These are phyloP conservation scores for Thunnus albacares DNA, from an alignment of 2,797 vertebrate genomes.

Conservation along the genomic window DNA sequence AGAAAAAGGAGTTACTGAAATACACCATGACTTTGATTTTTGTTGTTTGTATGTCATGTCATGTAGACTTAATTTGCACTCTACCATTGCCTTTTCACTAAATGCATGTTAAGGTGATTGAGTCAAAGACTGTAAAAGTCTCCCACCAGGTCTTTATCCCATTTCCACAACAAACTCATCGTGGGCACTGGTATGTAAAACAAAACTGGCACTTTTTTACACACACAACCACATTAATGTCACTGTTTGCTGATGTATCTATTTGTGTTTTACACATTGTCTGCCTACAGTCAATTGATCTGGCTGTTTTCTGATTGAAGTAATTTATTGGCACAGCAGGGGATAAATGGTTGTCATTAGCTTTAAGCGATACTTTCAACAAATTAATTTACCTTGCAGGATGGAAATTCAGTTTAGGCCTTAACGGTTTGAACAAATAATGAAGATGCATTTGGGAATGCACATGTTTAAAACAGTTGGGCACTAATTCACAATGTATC, in stretches of 20 bases:
- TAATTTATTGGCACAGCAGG: slow-evolving; percentile 56
- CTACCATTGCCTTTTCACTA: neutral
- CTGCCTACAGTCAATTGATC: slow-evolving; percentile 26
- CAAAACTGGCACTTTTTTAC: slow-evolving; percentile 2
- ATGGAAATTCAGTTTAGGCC: neutral
- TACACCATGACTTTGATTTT: neutral
- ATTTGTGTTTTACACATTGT: slow-evolving; percentile 44
- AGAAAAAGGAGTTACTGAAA: neutral
- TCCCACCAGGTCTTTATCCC: slow-evolving; percentile 12
- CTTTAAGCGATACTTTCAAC: slow-evolving; percentile 17
- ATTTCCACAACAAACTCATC: slow-evolving; percentile 28
- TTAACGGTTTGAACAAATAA: neutral
- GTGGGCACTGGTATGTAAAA: slow-evolving; percentile 26
- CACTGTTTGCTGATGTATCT: slow-evolving; percentile 8
- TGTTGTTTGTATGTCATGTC: neutral
- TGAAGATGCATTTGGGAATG: neutral
- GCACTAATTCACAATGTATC: neutral
- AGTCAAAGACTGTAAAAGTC: slow-evolving; percentile 20
- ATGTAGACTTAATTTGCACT: neutral
- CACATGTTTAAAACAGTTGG: neutral
- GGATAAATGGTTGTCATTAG: slow-evolving; percentile 27
- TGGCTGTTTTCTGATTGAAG: slow-evolving; percentile 33
- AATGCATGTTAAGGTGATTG: slow-evolving; percentile 10
- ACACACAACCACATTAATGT: slow-evolving; percentile 30
- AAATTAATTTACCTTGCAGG: slow-evolving; percentile 12